A percentile compares a stretch with the other conserved stretches of the same genome.
These are phyloP conservation scores for Eurypyga helias DNA, from an alignment of 2,113 vertebrate genomes.

Conservation along the genomic window DNA sequence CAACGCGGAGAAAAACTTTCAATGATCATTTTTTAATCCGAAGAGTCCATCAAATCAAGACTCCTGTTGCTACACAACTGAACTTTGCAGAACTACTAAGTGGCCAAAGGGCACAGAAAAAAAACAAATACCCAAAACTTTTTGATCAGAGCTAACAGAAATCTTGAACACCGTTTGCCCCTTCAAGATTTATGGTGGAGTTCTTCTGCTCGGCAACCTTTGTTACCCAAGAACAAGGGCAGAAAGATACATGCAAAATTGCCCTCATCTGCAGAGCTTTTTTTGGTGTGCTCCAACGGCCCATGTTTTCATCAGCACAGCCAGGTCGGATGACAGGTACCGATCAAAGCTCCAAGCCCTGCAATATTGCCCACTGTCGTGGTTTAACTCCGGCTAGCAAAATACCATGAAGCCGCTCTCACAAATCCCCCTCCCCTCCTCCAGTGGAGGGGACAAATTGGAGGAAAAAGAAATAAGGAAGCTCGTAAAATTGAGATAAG, in stretches of 20 bases:
- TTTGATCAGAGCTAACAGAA: background rate
- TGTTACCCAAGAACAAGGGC: background rate
- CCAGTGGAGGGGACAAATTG: too few relatives aligned
- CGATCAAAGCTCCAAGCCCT: background rate
- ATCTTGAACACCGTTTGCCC: background rate
- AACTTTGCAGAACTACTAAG: background rate
- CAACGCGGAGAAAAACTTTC: background rate
- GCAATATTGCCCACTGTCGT: too few relatives aligned
- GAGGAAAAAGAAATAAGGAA: too few relatives aligned
- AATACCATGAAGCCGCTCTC: too few relatives aligned
- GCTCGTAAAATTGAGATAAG: too few relatives aligned
- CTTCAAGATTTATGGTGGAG: background rate
- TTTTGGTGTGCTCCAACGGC: background rate
- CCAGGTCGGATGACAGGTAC: background rate
- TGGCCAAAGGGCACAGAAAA: background rate
- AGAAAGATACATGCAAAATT: background rate
- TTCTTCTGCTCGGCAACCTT: background rate
- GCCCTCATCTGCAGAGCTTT: background rate
- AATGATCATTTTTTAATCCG: background rate
- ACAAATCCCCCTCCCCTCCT: too few relatives aligned
- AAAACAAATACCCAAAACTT: background rate
- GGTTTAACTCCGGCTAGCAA: too few relatives aligned
- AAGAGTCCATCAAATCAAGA: background rate
- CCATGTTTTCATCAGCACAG: background rate
- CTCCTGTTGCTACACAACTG: background rate